Evolutionary conservation across 2,888 invertebrate species (phyloP).

Genomic region (Drosophila limbata): DNA sequence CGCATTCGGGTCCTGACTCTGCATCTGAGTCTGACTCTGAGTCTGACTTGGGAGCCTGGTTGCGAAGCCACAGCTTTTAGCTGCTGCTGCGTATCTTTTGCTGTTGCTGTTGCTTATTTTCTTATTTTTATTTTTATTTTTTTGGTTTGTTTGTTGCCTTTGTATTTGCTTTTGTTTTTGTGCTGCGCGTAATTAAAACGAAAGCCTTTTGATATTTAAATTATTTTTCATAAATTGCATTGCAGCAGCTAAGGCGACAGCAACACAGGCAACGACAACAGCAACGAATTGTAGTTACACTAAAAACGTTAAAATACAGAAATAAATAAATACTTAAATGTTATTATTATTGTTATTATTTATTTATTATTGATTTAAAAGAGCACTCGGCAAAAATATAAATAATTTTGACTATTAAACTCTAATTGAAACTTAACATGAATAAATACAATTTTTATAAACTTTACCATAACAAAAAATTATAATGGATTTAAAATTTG

Average conservation of each 20-base stretch:
- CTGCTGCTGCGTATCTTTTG: conserved; percentile 44
- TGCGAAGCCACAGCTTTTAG: conserved; percentile 52
- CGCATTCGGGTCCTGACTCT: conserved; percentile 11
- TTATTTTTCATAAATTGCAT: conserved; percentile 82
- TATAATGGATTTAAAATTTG: too few species aligned
- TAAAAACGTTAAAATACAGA: too few species aligned
- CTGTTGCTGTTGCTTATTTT: conserved; percentile 12
- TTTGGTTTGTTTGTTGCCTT: conserved; percentile 12
- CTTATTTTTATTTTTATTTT: too few species aligned
- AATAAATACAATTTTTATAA: too few species aligned
- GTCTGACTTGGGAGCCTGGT: conserved; percentile 39
- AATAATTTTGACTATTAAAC: too few species aligned
- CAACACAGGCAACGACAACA: conserved; percentile 20
- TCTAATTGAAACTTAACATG: too few species aligned
- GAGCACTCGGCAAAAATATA: too few species aligned
- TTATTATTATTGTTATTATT: too few species aligned
- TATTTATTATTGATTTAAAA: too few species aligned
- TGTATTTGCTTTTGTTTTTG: conserved; percentile 63
- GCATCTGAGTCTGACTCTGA: conserved; percentile 9
- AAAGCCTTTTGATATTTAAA: conserved; percentile 82
- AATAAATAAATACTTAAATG: too few species aligned
- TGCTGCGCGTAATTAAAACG: conserved; percentile 80
- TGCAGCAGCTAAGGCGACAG: conserved; percentile 53
- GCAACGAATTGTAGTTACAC: conserved; percentile 23
- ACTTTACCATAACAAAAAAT: too few species aligned